Evolutionary conservation across 2,113 vertebrate species (phyloP).

Genomic region (Indicator indicator): DNA sequence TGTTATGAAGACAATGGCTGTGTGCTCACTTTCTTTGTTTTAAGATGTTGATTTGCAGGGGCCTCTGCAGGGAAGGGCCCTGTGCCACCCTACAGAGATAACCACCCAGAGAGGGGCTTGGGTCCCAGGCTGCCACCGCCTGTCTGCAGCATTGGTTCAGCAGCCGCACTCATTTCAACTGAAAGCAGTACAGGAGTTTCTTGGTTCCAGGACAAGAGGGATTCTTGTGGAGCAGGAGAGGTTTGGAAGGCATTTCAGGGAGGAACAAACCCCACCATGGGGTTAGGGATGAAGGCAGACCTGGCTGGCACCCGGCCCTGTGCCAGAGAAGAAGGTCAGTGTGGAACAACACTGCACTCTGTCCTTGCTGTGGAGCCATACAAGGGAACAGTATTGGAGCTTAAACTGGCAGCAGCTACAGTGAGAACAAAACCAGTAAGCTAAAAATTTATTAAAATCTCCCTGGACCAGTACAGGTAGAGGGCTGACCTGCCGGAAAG

Average conservation of each 20-base stretch:
- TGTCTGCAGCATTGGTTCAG: neutral
- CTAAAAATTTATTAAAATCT: neutral
- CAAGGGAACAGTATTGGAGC: neutral
- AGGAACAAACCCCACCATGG: neutral
- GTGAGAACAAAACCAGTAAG: neutral
- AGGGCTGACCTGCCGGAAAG: too few species aligned
- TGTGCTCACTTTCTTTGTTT: neutral
- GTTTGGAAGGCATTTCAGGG: neutral
- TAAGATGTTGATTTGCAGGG: neutral
- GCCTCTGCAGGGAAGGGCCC: neutral
- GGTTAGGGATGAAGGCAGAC: neutral
- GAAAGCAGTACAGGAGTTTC: neutral
- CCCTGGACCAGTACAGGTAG: too few species aligned
- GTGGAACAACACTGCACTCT: neutral
- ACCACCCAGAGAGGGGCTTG: neutral
- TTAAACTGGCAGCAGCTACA: neutral
- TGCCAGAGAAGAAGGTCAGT: neutral
- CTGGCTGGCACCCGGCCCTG: neutral
- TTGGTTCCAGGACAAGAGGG: neutral
- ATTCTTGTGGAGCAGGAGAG: neutral
- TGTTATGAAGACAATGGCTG: neutral
- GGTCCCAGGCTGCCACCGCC: neutral
- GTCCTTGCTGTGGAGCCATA: accelerated
- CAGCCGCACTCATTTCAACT: neutral
- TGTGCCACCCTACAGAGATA: neutral